Base-by-base conservation (phyloP, 2,113 vertebrate species). In the Lycocorax pyrrhopterus region DNA sequence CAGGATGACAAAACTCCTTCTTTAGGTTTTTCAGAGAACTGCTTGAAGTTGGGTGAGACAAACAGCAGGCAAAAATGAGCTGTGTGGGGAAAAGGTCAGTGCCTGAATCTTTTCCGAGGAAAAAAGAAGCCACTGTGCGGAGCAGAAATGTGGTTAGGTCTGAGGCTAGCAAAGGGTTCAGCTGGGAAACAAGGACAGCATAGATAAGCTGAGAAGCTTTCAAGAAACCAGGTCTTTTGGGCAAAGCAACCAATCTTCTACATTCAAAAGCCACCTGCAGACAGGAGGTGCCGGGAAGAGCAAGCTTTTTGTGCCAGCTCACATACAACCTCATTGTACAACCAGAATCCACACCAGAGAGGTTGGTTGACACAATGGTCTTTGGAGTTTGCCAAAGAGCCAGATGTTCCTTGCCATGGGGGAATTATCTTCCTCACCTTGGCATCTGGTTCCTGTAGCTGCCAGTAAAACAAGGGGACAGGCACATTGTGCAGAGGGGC, bases 401-500 rank as follows among this genome's bases (percentile, higher is more conserved):
- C 88, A 71, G 93, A 87, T 90, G 89, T 86, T 91, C 89, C 51
- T 33, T 49, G 80, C 86, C 75, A 29, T 2, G 44, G 77, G 83
- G 95, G 93, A 89, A 85, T 90, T 67, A 46, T 62, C 67, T 82
- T 79, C 76, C n/a, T 32, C 80, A 94, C 44, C 68, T 82, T 64
- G 84, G 78, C 92, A 88, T 69, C 91, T 90, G 75, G 37, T 79
- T 81, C 35, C 56, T 68, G 41, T 74, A 84, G 71, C 83, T 91
- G 71, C 66, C 71, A 12, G 6, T 49, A 37, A 49, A 94, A 84
- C 71, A 72, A 59, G 4, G 23, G 77, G 64, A 53, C 52, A 46
- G 87, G 69, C 80, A 62, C 39, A 7, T 56, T 75, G 60, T 52
- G 59, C 3, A 8, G 78, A 33, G 60, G 76, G 63, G 64, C 94